Percentiles rank a stretch among this genome's conserved stretches.
Evolutionary conservation across 2,797 vertebrate genomes (phyloP).

Genomic region (Anguilla megastoma): DNA sequence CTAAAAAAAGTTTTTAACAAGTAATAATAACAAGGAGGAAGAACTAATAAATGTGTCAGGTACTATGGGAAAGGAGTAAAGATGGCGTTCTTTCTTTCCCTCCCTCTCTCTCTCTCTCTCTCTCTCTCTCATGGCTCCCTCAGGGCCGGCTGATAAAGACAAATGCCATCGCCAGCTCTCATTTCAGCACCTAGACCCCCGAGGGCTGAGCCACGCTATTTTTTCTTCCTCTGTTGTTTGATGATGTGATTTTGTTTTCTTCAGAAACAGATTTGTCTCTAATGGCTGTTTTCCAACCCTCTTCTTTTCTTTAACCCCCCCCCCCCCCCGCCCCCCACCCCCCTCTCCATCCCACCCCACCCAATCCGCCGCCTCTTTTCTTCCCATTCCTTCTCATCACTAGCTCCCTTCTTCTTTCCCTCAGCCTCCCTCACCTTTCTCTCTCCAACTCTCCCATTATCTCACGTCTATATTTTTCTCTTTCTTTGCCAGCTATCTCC

Average conservation of each 20-base stretch:
- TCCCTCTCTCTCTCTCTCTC: background rate
- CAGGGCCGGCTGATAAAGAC: conserved; percentile 79
- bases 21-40: conserved; percentile 14
- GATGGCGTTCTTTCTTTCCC: conserved; percentile 16
- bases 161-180: conserved; percentile 78
- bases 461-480: background rate
- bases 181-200: conserved; percentile 66
- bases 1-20: background rate
- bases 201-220: conserved; percentile 69
- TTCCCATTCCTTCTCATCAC: background rate
- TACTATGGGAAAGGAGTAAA: conserved; percentile 46
- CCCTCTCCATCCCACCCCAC: conserved; percentile 41
- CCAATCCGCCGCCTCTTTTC: conserved; percentile 48
- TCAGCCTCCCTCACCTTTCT: background rate
- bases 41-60: conserved; percentile 50
- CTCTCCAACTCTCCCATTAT: background rate
- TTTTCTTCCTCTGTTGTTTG: conserved; percentile 80
- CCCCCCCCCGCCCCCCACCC: conserved; percentile 35
- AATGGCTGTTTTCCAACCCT: conserved; percentile 80
- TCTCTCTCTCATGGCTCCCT: conserved; percentile 55
- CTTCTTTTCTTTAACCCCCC: conserved; percentile 34
- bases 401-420: background rate
- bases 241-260: conserved; percentile 84
- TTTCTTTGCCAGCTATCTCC: background rate
- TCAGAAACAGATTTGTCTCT: conserved; percentile 83